Evolutionary conservation across 2,888 invertebrate species (phyloP).

Genomic region (Nebria brevicollis): DNA sequence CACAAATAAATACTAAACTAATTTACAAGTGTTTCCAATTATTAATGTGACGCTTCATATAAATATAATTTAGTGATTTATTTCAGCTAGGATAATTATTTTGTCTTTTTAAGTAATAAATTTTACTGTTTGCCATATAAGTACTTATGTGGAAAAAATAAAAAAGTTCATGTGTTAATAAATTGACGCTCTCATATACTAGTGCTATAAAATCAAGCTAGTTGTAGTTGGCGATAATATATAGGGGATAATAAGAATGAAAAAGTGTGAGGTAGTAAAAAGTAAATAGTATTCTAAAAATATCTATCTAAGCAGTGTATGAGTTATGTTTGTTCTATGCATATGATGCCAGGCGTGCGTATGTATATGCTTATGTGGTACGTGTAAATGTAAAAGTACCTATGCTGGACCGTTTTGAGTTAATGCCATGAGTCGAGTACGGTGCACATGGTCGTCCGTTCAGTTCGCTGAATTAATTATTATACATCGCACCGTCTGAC

Average conservation of each 20-base stretch:
- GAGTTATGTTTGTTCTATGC: neutral
- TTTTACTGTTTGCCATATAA: too few relatives aligned
- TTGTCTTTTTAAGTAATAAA: too few relatives aligned
- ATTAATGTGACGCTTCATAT: too few relatives aligned
- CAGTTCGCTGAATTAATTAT: constrained; percentile 37
- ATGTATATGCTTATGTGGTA: neutral
- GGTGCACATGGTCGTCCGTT: constrained; percentile 16
- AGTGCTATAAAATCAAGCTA: neutral
- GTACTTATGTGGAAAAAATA: too few relatives aligned
- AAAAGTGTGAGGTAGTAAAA: neutral
- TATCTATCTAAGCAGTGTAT: neutral
- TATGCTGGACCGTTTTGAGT: neutral
- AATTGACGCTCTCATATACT: neutral
- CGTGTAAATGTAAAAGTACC: neutral
- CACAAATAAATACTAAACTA: too few relatives aligned
- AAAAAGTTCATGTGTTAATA: neutral
- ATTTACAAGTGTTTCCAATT: too few relatives aligned
- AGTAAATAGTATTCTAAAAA: constrained; percentile 1
- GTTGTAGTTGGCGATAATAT: neutral
- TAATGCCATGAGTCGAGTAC: neutral
- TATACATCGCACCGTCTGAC: constrained; percentile 21
- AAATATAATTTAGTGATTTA: too few relatives aligned
- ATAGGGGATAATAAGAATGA: neutral
- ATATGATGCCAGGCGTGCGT: neutral
- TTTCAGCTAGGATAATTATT: too few relatives aligned